Evolutionary conservation across 2,888 invertebrate species (phyloP), one percentile per base, ranked within the genome.

Genomic region (Nephrotoma appendiculata): DNA sequence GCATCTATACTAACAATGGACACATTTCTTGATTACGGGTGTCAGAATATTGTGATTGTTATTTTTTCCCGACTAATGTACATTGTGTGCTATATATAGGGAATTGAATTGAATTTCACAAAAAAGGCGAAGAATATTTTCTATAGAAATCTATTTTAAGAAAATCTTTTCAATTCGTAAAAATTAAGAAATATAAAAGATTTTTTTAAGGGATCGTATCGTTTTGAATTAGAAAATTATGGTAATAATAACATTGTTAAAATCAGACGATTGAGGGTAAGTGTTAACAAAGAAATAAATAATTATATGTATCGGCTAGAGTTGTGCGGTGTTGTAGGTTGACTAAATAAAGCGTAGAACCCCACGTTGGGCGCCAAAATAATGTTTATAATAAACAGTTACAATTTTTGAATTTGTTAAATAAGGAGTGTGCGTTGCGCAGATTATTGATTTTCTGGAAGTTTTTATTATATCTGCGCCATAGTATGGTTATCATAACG

Each of bases 181-280:
- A 84, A 84, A 15, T 84, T 84, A 43, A 84, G n/a, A 84, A 84
- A 41, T 41, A 84, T 12, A 84, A 84, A n/a, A 84, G 41, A 83
- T 84, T 84, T 84, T 84, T 84, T 12, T 84, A n/a, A 84, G 84
- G 84, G 84, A 84, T 84, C 42, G 84, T 84, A 84, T 84, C 84
- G 84, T 84, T 84, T 84, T 84, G 84, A 84, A 84, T 84, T 84
- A 84, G 84, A 42, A 84, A 84, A 84, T 84, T 84, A 84, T 84
- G 84, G 84, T 84, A 84, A 84, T 84, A 84, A 84, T 84, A 43
- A 84, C 84, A 84, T 84, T 84, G 84, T 84, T 84, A 84, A 84
- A 84, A 84, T 84, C 43, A 42, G 43, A 84, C 41, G 84, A 12
- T 84, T 84, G 84, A 84, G 84, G 84, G 84, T 84, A 42, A 84